Conservation (phyloP, 1,140 invertebrate species). For the Nasonia vitripennis region DNA sequence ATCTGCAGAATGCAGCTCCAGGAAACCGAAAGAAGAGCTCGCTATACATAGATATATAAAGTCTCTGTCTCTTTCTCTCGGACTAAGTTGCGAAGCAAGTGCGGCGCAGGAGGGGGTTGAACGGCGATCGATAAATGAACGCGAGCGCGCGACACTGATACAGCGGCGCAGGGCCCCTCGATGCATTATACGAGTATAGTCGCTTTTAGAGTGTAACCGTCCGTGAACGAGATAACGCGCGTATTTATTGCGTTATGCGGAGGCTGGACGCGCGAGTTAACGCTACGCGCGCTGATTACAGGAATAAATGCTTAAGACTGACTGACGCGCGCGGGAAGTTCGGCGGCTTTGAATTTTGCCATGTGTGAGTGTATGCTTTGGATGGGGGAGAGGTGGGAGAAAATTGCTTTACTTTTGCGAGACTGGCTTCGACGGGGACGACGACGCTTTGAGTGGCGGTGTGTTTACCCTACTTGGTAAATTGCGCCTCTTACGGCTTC, state of each 20-base stretch:
- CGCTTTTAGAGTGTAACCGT: conserved; percentile 66
- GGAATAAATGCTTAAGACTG: too few species aligned
- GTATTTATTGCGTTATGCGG: conserved; percentile 52
- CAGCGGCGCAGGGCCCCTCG: conserved; percentile 46
- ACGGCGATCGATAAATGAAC: conserved; percentile 66
- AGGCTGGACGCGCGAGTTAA: too few species aligned
- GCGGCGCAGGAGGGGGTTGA: conserved; percentile 49
- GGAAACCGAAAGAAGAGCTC: too few species aligned
- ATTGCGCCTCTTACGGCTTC: not conserved
- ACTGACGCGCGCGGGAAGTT: too few species aligned
- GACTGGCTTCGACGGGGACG: not conserved
- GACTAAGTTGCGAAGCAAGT: not conserved
- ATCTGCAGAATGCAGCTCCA: too few species aligned
- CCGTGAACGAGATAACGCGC: conserved; percentile 66
- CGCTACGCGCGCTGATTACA: conserved; percentile 15
- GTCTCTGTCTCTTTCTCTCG: not conserved
- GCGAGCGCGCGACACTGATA: conserved; percentile 50
- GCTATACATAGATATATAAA: too few species aligned
- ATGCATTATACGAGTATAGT: conserved; percentile 55
- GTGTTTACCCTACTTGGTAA: not conserved
- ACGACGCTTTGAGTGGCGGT: too few species aligned
- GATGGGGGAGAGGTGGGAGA: not conserved
- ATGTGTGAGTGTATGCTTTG: too few species aligned
- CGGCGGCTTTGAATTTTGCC: too few species aligned
- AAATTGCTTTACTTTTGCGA: conserved; percentile 30